Conservation (phyloP, 2,888 invertebrate genomes). For the Acrobasis repandana region DNA sequence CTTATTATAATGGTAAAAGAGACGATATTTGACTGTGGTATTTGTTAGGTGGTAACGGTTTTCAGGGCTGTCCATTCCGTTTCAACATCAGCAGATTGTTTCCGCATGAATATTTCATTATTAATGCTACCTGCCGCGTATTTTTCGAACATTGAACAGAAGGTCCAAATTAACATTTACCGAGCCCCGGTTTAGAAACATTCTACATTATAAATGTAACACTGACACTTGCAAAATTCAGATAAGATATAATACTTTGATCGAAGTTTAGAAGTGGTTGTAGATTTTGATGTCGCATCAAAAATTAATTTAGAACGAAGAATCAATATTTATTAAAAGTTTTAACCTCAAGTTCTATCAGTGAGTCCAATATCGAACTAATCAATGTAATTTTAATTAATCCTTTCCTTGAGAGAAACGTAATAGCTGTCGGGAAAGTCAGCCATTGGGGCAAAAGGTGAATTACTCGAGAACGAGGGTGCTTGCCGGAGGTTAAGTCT, state of each 20-base stretch:
- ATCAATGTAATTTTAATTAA: conserved; percentile 15
- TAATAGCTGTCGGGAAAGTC: conserved; percentile 11
- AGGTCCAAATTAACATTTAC: conserved; percentile 28
- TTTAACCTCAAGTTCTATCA: too few species aligned
- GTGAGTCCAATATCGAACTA: neutral
- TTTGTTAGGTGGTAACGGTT: conserved; percentile 19
- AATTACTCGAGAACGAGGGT: conserved; percentile 20
- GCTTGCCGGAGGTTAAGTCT: conserved; percentile 33
- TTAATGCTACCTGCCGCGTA: conserved; percentile 43
- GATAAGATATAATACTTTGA: too few species aligned
- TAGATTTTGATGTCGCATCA: too few species aligned
- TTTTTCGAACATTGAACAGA: conserved; percentile 32
- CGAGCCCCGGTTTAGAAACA: neutral
- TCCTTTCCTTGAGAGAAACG: neutral
- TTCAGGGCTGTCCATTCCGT: conserved; percentile 33
- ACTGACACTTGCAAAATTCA: too few species aligned
- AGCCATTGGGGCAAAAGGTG: neutral
- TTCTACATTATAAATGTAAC: too few species aligned
- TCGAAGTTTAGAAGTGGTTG: too few species aligned
- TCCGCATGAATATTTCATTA: conserved; percentile 64
- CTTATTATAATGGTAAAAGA: conserved; percentile 35
- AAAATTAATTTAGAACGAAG: too few species aligned
- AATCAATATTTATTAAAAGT: too few species aligned
- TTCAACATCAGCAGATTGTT: conserved; percentile 52
- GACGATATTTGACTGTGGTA: conserved; percentile 33